These are phyloP conservation scores for Nycteola revayana DNA, from an alignment of 2,888 invertebrate species.

Conservation along the genomic window DNA sequence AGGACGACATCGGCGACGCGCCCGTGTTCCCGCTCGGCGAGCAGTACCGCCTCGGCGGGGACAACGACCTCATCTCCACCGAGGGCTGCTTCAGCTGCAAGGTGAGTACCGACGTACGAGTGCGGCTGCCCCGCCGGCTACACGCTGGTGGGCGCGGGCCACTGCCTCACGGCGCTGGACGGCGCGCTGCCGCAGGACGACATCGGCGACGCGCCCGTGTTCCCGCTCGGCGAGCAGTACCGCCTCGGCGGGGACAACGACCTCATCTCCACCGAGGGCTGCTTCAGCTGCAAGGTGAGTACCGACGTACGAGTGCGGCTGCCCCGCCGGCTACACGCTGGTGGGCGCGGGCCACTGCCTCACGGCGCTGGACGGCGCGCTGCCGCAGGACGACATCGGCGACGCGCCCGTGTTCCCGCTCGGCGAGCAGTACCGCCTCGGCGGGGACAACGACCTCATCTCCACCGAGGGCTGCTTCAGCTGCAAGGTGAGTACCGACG, in stretches of 20 bases:
- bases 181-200: constrained; percentile 81
- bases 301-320: constrained; percentile 89
- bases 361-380: constrained; percentile 83
- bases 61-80: constrained; percentile 88
- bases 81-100: constrained; percentile 95
- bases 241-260: constrained; percentile 83
- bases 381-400: constrained; percentile 84
- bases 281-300: constrained; percentile 91
- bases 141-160: constrained; percentile 90
- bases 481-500: constrained; percentile 87
- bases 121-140: constrained; percentile 94
- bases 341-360: constrained; percentile 91
- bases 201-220: constrained; percentile 87
- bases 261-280: constrained; percentile 92
- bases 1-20: constrained; percentile 86
- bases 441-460: constrained; percentile 85
- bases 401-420: constrained; percentile 88
- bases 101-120: constrained; percentile 84
- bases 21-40: constrained; percentile 87
- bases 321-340: constrained; percentile 91
- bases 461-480: constrained; percentile 94
- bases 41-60: constrained; percentile 78
- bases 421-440: constrained; percentile 80
- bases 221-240: constrained; percentile 84
- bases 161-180: constrained; percentile 87